Evolutionary conservation across 1,140 invertebrate genomes (phyloP), one percentile per base, ranked within the genome.

Genomic region (Aphelinus certus): DNA sequence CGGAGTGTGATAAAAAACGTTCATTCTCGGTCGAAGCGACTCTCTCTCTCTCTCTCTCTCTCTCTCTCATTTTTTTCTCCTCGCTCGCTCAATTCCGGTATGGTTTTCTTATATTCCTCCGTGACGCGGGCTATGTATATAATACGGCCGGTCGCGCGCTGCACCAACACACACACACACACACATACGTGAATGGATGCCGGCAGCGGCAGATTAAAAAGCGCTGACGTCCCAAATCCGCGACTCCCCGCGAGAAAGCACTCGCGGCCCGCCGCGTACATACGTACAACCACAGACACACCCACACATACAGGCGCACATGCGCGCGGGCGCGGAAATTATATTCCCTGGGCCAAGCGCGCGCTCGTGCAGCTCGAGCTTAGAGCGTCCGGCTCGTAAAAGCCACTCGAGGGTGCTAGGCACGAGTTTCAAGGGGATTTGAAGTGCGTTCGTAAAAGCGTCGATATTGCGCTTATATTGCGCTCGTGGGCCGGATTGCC

Each of bases 371-470:
- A 26, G 26, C 26, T 26, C 26, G 26, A 26, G 26, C 26, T 26
- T 26, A 26, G 26, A 26, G 26, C 26, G 26, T 26, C 26, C 26
- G 26, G 64, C 64, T 66, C 64, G 64, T 66, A 66, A 66, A 66
- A 66, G 64, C 64, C 46, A 66, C 64, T 66, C 64, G 64, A 66
- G 51, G 51, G 64, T 56, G 64, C 64, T 66, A 66, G 64, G 64
- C 64, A 66, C 64, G 64, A 66, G 64, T 66, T 66, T 66, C 64
- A 51, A 66, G 64, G 64, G 51, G 64, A 66, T 66, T 66, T 66
- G 53, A 66, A 66, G 64, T 66, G 48, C 64, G 64, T 66, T 66
- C 64, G 64, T 66, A 66, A 66, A 66, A 66, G 64, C 64, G 64
- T 66, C 64, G 64, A 66, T 66, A 66, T 66, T 66, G 26, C 26